A percentile compares a stretch with the other conserved stretches of the same genome.
phyloP scores from a whole-genome alignment of 2,888 invertebrate genomes.

The Drosophila glabriapex region DNA sequence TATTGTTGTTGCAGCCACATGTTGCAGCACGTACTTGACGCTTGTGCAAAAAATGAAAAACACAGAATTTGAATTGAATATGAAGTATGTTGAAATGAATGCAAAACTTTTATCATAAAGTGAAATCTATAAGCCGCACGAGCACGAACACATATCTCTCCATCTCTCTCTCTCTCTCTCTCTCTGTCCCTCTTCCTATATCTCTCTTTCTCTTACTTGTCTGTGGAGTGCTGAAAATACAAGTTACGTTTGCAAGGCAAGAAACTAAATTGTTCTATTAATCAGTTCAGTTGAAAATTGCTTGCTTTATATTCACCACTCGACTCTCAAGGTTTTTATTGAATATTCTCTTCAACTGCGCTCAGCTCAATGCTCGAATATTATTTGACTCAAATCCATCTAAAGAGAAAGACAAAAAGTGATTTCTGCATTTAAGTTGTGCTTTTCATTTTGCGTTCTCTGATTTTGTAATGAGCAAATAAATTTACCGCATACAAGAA shows the following conservation, averaged over 20 bases:
- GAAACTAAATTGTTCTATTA: background rate
- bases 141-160: constrained; percentile 31
- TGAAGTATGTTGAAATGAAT: constrained; percentile 68
- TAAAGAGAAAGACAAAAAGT: constrained; percentile 5
- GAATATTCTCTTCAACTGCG: background rate
- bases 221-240: background rate
- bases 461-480: constrained; percentile 62
- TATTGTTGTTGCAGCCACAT: constrained; percentile 53
- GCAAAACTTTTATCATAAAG: constrained; percentile 73
- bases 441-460: background rate
- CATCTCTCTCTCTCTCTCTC: background rate
- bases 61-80: constrained; percentile 71
- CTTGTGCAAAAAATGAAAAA: constrained; percentile 49
- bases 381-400: constrained; percentile 11
- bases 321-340: background rate
- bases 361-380: background rate
- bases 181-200: background rate
- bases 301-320: background rate
- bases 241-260: background rate
- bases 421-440: background rate
- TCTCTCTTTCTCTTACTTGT: background rate
- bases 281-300: background rate
- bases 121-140: constrained; percentile 71
- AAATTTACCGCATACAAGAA: constrained; percentile 79
- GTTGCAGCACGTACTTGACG: constrained; percentile 63